Percentiles rank a stretch among this genome's conserved stretches.
Conservation (phyloP, 2,888 invertebrate genomes). For the Magallana nippona region DNA sequence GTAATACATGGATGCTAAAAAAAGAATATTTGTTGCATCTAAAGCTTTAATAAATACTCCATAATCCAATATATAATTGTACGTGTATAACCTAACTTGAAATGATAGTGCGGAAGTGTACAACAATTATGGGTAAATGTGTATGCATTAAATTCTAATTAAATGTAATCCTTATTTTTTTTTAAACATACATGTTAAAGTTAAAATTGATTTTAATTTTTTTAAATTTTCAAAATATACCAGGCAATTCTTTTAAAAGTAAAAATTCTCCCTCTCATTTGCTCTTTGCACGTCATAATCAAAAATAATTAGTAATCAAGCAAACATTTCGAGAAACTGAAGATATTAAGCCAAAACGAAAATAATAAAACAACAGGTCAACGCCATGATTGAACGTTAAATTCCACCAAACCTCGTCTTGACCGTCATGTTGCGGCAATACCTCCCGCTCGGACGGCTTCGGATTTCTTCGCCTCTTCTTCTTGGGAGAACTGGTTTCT, state of each 20-base stretch:
- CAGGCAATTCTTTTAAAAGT: not conserved
- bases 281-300: constrained; percentile 7
- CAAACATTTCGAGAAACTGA: not conserved
- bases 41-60: too few species aligned
- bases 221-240: too few species aligned
- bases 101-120: too few species aligned
- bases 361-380: constrained; percentile 45
- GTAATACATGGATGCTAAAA: too few species aligned
- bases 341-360: constrained; percentile 46
- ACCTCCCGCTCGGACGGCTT: constrained; percentile 70
- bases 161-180: too few species aligned
- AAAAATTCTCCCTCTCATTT: not conserved
- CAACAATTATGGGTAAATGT: too few species aligned
- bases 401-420: constrained; percentile 74
- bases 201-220: too few species aligned
- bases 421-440: constrained; percentile 60
- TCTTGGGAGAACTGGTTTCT: not conserved
- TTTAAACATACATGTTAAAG: too few species aligned
- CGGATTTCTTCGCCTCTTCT: constrained; percentile 35
- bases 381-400: constrained; percentile 38
- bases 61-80: too few species aligned
- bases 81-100: too few species aligned
- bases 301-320: not conserved
- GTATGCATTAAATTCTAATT: too few species aligned
- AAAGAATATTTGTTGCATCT: too few species aligned